Conservation (phyloP, 1,140 invertebrate species). For the Limonius californicus region DNA sequence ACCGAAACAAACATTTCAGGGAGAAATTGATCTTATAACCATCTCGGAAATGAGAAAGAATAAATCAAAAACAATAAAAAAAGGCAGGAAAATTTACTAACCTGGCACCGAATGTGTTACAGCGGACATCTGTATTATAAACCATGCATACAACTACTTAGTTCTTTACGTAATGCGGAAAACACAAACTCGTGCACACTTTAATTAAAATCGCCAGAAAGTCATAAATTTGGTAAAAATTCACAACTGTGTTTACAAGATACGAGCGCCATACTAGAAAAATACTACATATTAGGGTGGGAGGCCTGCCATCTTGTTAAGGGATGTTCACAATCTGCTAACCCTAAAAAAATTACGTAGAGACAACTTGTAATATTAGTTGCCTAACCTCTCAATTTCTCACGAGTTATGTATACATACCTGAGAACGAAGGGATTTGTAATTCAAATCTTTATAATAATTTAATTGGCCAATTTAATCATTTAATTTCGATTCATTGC, state of each 20-base stretch:
- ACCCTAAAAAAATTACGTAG: neutral
- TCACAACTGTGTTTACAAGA: slow-evolving; percentile 42
- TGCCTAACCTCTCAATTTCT: neutral
- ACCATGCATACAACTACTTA: slow-evolving; percentile 43
- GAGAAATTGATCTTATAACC: neutral
- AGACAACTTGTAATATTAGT: neutral
- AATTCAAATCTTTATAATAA: too few relatives aligned
- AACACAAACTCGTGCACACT: slow-evolving; percentile 19
- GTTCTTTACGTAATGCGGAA: slow-evolving; percentile 17
- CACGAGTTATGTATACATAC: too few relatives aligned
- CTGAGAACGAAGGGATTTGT: too few relatives aligned
- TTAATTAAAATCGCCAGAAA: slow-evolving; percentile 20
- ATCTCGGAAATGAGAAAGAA: neutral
- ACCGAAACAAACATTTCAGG: too few relatives aligned
- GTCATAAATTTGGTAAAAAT: slow-evolving; percentile 23
- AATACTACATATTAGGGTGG: slow-evolving; percentile 33
- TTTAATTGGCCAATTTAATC: too few relatives aligned
- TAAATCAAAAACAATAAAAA: slow-evolving; percentile 23
- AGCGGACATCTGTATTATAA: slow-evolving; percentile 58
- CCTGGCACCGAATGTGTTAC: slow-evolving; percentile 62
- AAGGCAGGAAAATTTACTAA: slow-evolving; percentile 43
- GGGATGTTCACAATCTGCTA: slow-evolving; percentile 27
- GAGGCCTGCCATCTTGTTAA: slow-evolving; percentile 32
- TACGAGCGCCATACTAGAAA: slow-evolving; percentile 44
- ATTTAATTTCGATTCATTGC: too few relatives aligned